phyloP scores from a whole-genome alignment of 2,888 invertebrate genomes.

The Drosophila niveifrons region DNA sequence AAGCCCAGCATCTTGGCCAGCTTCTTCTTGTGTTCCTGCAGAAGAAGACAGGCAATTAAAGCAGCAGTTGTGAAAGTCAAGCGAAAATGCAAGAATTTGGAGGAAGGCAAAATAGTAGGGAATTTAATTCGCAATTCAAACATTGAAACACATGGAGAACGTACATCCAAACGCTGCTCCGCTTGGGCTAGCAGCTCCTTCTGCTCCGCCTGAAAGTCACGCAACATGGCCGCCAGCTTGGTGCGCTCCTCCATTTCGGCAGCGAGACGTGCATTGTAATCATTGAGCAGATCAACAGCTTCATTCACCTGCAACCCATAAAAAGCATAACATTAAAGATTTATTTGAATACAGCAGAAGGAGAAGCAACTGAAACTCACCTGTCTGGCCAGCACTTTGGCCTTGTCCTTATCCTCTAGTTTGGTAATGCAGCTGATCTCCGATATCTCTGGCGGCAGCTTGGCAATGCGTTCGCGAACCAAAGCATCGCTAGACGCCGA shows the following conservation, averaged over 20 bases:
- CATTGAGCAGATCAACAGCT: slow-evolving; percentile 93
- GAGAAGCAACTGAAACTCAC: slow-evolving; percentile 85
- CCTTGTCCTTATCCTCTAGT: slow-evolving; percentile 93
- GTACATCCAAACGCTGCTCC: slow-evolving; percentile 94
- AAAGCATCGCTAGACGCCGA: slow-evolving; percentile 98
- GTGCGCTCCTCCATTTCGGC: slow-evolving; percentile 96
- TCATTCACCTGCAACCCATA: slow-evolving; percentile 87
- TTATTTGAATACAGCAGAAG: rapidly evolving
- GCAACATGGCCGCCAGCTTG: slow-evolving; percentile 93
- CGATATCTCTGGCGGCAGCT: slow-evolving; percentile 96
- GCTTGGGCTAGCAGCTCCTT: slow-evolving; percentile 94
- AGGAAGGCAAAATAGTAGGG: not conserved
- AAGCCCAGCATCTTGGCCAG: slow-evolving; percentile 94
- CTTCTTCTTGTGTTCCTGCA: slow-evolving; percentile 96
- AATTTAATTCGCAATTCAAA: not conserved
- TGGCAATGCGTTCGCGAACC: slow-evolving; percentile 96
- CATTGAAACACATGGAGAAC: slow-evolving; percentile 27
- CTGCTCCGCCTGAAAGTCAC: slow-evolving; percentile 95
- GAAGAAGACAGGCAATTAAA: slow-evolving; percentile 44
- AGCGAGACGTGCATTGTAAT: slow-evolving; percentile 94
- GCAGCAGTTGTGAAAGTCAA: no score
- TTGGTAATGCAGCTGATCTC: slow-evolving; percentile 94
- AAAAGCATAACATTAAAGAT: not conserved
- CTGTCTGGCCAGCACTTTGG: slow-evolving; percentile 91
- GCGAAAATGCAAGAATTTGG: not conserved